Evolutionary conservation across 2,888 invertebrate genomes (phyloP).

Genomic region (Troides aeacus): DNA sequence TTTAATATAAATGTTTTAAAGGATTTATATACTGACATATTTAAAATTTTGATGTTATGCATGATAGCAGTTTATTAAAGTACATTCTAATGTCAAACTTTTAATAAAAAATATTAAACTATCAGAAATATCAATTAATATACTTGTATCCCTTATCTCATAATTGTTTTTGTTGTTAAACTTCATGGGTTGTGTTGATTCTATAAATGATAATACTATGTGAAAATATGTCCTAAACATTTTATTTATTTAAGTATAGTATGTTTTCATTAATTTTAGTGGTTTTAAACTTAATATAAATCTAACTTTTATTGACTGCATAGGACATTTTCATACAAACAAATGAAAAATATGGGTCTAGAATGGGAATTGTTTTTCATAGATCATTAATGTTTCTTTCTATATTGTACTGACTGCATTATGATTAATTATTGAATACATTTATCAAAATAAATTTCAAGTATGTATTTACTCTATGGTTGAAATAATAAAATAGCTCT

Average conservation of each 20-base stretch:
- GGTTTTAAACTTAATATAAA: not conserved
- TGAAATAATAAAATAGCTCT: not conserved
- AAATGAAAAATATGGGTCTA: not conserved
- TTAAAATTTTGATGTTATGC: not conserved
- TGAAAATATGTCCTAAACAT: constrained; percentile 20
- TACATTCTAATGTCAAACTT: not conserved
- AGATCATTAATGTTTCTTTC: not conserved
- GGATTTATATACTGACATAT: not conserved
- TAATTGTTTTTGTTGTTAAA: constrained; percentile 11
- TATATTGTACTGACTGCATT: not conserved
- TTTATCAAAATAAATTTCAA: not conserved
- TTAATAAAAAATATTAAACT: not conserved
- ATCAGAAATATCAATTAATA: constrained; percentile 10
- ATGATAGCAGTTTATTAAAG: not conserved
- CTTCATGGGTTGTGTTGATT: not conserved
- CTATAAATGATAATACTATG: not conserved
- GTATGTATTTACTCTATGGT: not conserved
- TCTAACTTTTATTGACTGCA: not conserved
- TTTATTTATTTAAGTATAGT: constrained; percentile 26
- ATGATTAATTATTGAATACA: not conserved
- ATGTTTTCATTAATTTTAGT: constrained; percentile 6
- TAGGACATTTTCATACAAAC: not conserved
- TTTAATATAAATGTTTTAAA: not conserved
- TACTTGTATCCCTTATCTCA: constrained; percentile 20
- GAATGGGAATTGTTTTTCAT: not conserved